Evolutionary conservation across 2,888 invertebrate species (phyloP), one percentile per base, ranked within the genome.

Genomic region (Trilocha varians): DNA sequence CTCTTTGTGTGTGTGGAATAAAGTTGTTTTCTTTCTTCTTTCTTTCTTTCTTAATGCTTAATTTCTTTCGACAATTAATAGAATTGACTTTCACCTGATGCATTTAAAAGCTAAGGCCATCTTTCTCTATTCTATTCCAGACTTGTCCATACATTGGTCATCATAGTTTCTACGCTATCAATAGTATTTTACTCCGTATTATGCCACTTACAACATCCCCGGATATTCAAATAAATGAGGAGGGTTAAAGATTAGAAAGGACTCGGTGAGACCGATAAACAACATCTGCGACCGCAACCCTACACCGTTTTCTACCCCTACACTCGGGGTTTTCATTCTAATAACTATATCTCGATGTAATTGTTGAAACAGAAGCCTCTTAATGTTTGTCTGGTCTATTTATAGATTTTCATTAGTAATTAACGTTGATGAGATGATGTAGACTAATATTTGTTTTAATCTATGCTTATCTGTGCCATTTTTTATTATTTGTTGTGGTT

Each of bases 221-320:
- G 48, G 49, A 36, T 13, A 37, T 32, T 34, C 16, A 35, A 45
- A 38, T 40, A 46, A 50, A 53, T 45, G 49, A 50, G 57, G 58
- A 63, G 65, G 63, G 65, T 60, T 66, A 59, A 58, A 63, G 64
- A 63, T 76, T 73, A 70, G 66, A 62, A 53, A 61, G 61, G 55
- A 53, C 57, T 49, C 61, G 75, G 68, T 38, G 34, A 34, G 38
- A 38, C 42, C 75, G 69, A 79, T 80, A 78, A 80, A 76, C 78
- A 77, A 76, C 83, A 83, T 83, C 82, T 82, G 80, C 65, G 80
- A 66, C 73, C 73, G 56, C 69, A 64, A 63, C 63, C 70, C 65
- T 57, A 52, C 49, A 49, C 55, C 50, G 47, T 11, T 8, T 40
- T 16, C 55, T 59, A 65, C 70, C 70, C 67, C 55, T 53, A 54